Base-by-base conservation (phyloP, 2,888 invertebrate genomes). In the Acleris literana region DNA sequence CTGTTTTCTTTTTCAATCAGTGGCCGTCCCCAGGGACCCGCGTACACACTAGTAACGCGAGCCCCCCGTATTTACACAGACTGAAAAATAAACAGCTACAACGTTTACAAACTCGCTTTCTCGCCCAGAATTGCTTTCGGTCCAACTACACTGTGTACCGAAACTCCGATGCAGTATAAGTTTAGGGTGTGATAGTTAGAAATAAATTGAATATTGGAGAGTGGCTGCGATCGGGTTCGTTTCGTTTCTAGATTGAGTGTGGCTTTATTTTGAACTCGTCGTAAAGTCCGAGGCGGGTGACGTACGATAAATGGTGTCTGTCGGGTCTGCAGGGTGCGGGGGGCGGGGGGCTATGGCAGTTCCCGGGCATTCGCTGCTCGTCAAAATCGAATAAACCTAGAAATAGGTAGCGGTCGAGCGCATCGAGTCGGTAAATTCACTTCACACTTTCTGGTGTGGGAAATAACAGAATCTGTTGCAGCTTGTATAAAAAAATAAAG, bases 1-100 rank as follows among this genome's bases (percentile, higher is more conserved):
- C 86, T 90, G 89, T 90, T 90, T 90, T 88, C 88, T 88, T 89
- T 90, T 90, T 87, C 90, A 90, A 90, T 90, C 90, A 90, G 83
- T 81, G 81, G 76, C 78, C 80, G 79, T 87, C 90, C 86, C 86
- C 76, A 64, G 87, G 78, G 88, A 78, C 74, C 78, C 75, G 69
- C 73, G 74, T 73, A 71, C 78, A 81, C 78, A 84, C 75, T 79
- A 80, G 78, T 76, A 79, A 76, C 74, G 75, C 75, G 76, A 74
- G 72, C 70, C 70, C 72, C 71, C 72, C 11, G 16, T 25, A 25
- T 46, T 25, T 17, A 57, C 84, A 84, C 80, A 88, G 87, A 11
- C 68, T 73, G 77, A 60, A 68, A 63, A 60, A 64, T 68, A 22
- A 46, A 51, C 17, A 29, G 1, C 20, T 5, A 1, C 9, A 48